These are phyloP conservation scores for Petrophora chlorosata DNA, from an alignment of 2,888 invertebrate genomes.

Conservation along the genomic window DNA sequence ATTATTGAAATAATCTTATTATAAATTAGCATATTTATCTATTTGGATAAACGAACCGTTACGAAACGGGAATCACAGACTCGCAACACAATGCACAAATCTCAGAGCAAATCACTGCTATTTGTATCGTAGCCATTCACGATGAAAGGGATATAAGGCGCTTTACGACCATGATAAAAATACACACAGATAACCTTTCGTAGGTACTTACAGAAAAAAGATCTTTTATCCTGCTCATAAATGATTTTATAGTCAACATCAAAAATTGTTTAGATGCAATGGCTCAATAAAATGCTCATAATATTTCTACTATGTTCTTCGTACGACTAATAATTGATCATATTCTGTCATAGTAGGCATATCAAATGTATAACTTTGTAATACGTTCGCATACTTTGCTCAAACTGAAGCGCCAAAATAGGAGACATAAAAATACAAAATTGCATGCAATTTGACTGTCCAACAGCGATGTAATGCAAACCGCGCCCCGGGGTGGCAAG, in stretches of 20 bases:
- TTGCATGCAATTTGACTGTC: slow-evolving; percentile 5
- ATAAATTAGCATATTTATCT: slow-evolving; percentile 36
- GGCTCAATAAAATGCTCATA: too few species aligned
- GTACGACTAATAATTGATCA: too few species aligned
- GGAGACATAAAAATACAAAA: background rate
- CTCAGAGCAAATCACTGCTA: slow-evolving; percentile 50
- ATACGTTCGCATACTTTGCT: too few species aligned
- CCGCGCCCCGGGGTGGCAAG: slow-evolving; percentile 49
- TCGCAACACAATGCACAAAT: slow-evolving; percentile 42
- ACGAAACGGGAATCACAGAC: slow-evolving; percentile 32
- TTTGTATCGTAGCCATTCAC: slow-evolving; percentile 44
- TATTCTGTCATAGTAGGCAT: slow-evolving; percentile 8
- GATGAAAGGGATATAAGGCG: too few species aligned
- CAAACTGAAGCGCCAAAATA: background rate
- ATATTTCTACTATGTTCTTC: too few species aligned
- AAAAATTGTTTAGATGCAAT: too few species aligned
- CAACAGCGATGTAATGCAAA: slow-evolving; percentile 30
- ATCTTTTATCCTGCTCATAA: too few species aligned
- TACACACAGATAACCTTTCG: too few species aligned
- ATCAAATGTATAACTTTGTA: background rate
- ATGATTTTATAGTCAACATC: too few species aligned
- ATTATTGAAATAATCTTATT: background rate
- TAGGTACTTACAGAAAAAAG: too few species aligned
- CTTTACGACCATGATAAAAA: too few species aligned
- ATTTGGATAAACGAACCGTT: slow-evolving; percentile 40